Evolutionary conservation across 2,888 invertebrate species (phyloP), one percentile per base, ranked within the genome.

Genomic region (Allygus modestus): DNA sequence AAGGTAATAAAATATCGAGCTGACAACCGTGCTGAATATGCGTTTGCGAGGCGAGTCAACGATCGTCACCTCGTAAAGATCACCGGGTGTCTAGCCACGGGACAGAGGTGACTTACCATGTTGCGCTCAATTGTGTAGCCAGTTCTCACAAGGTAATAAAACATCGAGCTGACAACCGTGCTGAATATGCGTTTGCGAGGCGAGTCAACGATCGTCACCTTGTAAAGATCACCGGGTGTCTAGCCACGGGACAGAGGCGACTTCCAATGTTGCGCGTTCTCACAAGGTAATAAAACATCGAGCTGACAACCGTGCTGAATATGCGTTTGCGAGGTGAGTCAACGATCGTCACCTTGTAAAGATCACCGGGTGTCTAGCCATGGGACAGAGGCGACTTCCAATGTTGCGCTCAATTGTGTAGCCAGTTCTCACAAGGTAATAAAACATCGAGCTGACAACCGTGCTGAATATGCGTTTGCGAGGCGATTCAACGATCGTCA

Each of bases 181-280:
- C 65, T 65, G 65, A 65, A 31, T 31, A 15, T 17, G 65, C 65
- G 65, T n/a, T n/a, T n/a, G n/a, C n/a, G n/a, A n/a, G n/a, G n/a
- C n/a, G n/a, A 65, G 65, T 65, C 65, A 65, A 65, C 65, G 65
- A 28, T 28, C 65, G 65, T 28, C 65, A 31, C n/a, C n/a, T n/a
- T n/a, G n/a, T n/a, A n/a, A n/a, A n/a, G n/a, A n/a, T n/a, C n/a
- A n/a, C n/a, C n/a, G n/a, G n/a, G n/a, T n/a, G n/a, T n/a, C n/a
- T n/a, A n/a, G n/a, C 46, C 15, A 2, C 46, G 46, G 28, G 65
- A 28, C 65, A 46, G 46, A 46, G 46, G 46, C 12, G 46, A 46
- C 46, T 46, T 17, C 5, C 37, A n/a, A n/a, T 37, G 37, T 37
- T 37, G 11, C 37, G 37, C 37, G 65, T 65, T 65, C 65, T 28